These are phyloP conservation scores for Gandaritis pyraliata DNA, from an alignment of 2,888 invertebrate genomes.

Conservation along the genomic window DNA sequence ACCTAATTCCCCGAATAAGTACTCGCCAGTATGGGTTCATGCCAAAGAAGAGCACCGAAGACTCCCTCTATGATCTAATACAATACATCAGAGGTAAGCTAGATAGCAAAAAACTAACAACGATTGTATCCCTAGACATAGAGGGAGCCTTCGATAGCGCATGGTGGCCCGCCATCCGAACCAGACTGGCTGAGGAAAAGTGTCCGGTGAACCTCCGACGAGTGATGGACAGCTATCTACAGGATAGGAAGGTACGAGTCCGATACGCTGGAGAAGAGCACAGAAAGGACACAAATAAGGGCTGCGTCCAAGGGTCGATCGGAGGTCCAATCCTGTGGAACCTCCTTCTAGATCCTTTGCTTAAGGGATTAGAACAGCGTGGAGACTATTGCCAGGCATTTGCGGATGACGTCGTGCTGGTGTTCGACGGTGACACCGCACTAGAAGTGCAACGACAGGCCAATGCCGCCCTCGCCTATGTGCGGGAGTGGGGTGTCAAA, in stretches of 20 bases:
- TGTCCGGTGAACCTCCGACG: neutral
- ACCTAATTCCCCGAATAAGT: neutral
- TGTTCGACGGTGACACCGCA: no score
- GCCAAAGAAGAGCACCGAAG: neutral
- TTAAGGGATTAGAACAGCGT: no score
- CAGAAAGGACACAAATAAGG: neutral
- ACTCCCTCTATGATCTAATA: neutral
- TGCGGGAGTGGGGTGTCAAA: no score
- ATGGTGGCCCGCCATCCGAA: no score
- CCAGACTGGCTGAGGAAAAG: neutral
- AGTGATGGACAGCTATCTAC: neutral
- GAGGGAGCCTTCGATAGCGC: no score
- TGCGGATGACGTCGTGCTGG: no score
- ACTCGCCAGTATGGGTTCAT: slow-evolving; percentile 11
- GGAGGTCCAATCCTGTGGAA: neutral
- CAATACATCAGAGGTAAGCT: neutral
- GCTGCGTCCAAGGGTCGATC: neutral
- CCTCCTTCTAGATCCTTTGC: neutral
- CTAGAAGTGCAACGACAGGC: no score
- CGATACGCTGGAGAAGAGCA: neutral
- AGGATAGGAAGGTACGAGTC: neutral
- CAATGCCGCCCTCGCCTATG: no score
- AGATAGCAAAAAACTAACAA: no score
- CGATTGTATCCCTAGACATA: no score
- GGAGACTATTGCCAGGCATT: neutral